Evolutionary conservation across 2,113 vertebrate genomes (phyloP).

Genomic region (Colaptes auratus): DNA sequence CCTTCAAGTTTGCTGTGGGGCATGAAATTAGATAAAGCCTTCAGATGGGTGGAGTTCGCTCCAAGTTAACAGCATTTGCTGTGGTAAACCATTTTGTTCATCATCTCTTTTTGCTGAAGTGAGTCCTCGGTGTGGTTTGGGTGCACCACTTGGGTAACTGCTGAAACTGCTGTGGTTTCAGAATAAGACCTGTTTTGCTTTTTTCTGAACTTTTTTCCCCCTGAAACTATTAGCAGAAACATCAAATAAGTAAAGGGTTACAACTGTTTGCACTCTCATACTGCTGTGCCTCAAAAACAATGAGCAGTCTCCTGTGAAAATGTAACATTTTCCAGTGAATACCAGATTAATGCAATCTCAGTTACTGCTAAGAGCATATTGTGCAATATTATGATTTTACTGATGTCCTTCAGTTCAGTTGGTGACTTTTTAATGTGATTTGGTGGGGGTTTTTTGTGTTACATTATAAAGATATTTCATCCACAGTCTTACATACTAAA

Average conservation of each 20-base stretch:
- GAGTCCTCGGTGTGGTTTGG: constrained; percentile 77
- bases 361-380: neutral
- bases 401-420: neutral
- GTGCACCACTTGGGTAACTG: constrained; percentile 80
- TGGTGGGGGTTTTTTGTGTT: neutral
- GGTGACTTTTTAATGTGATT: neutral
- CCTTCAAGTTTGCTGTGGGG: neutral
- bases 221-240: constrained; percentile 45
- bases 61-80: constrained; percentile 58
- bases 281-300: neutral
- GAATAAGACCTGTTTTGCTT: constrained; percentile 71
- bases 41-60: constrained; percentile 71
- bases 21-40: constrained; percentile 51
- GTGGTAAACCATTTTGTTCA: constrained; percentile 75
- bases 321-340: neutral
- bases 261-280: neutral
- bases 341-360: neutral
- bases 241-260: neutral
- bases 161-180: constrained; percentile 87
- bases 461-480: neutral
- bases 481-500: neutral
- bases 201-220: constrained; percentile 52
- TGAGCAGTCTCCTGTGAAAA: neutral
- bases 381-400: neutral
- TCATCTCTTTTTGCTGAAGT: constrained; percentile 77